A percentile compares a stretch with the other conserved stretches of the same genome.
phyloP scores from a whole-genome alignment of 2,888 invertebrate species.

The Caenorhabditis auriculariae region DNA sequence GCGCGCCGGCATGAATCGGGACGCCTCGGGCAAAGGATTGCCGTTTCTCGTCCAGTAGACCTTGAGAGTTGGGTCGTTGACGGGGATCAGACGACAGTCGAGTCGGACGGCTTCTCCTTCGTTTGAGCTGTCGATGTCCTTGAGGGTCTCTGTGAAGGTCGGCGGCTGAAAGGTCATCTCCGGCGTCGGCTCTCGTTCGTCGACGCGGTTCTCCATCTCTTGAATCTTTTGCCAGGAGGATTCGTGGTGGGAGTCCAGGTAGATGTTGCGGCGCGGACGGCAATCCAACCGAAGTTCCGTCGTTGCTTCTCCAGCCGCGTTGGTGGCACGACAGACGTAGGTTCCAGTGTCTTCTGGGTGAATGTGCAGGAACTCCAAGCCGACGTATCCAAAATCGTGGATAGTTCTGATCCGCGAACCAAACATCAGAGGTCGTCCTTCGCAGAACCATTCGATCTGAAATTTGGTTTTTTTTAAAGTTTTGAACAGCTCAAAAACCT shows the following conservation, averaged over 20 bases:
- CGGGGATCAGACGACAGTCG: slow-evolving; percentile 87
- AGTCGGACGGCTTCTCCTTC: slow-evolving; percentile 61
- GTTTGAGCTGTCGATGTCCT: slow-evolving; percentile 64
- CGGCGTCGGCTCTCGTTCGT: slow-evolving; percentile 46
- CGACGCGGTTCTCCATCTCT: slow-evolving; percentile 76
- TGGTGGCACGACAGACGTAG: slow-evolving; percentile 65
- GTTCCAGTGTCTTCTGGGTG: slow-evolving; percentile 66
- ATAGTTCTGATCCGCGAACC: slow-evolving; percentile 94
- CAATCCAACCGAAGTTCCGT: slow-evolving; percentile 69
- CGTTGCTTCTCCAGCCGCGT: slow-evolving; percentile 73
- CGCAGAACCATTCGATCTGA: slow-evolving; percentile 94
- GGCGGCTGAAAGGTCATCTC: slow-evolving; percentile 61
- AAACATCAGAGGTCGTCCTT: slow-evolving; percentile 74
- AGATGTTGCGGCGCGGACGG: slow-evolving; percentile 52
- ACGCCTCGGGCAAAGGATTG: slow-evolving; percentile 70
- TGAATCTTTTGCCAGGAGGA: slow-evolving; percentile 87
- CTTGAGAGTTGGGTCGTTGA: slow-evolving; percentile 88
- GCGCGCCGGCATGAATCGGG: slow-evolving; percentile 73
- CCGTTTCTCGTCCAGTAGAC: slow-evolving; percentile 84
- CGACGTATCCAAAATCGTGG: slow-evolving; percentile 97
- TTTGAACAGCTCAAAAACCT: slow-evolving; percentile 68
- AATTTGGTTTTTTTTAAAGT: neutral
- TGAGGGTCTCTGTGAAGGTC: slow-evolving; percentile 53
- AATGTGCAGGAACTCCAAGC: slow-evolving; percentile 69
- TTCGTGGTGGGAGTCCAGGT: slow-evolving; percentile 85